These are phyloP conservation scores for Laspeyria flexula DNA, from an alignment of 2,888 invertebrate species.

Conservation along the genomic window DNA sequence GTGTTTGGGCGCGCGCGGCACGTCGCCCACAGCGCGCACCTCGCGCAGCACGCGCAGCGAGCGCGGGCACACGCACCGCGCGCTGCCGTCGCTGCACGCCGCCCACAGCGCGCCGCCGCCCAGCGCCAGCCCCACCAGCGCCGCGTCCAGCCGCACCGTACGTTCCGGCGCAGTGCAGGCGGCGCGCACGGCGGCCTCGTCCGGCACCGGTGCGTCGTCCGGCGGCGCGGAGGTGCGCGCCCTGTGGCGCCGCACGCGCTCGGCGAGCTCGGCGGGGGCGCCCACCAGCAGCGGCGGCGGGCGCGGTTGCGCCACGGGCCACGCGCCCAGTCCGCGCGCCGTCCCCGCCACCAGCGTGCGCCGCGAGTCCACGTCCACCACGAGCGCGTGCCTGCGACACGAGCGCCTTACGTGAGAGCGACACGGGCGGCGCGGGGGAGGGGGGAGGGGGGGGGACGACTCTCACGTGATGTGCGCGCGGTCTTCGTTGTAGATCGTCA, in stretches of 20 bases:
- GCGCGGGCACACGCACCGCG: slow-evolving; percentile 57
- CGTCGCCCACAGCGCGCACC: slow-evolving; percentile 37
- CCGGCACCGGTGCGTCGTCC: slow-evolving; percentile 16
- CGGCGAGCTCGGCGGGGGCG: slow-evolving; percentile 20
- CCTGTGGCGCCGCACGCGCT: slow-evolving; percentile 20
- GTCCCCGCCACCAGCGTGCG: slow-evolving; percentile 20
- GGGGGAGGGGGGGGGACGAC: slow-evolving; percentile 31
- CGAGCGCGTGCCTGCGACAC: slow-evolving; percentile 33
- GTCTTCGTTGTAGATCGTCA: slow-evolving; percentile 70
- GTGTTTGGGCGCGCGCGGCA: slow-evolving; percentile 41
- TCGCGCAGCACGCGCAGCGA: slow-evolving; percentile 34
- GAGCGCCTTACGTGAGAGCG: slow-evolving; percentile 40
- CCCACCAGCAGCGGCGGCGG: slow-evolving; percentile 38
- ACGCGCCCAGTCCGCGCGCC: slow-evolving; percentile 23
- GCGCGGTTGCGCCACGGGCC: slow-evolving; percentile 48
- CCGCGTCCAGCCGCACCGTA: slow-evolving; percentile 32
- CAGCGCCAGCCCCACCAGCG: slow-evolving; percentile 50
- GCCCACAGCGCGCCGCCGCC: slow-evolving; percentile 57
- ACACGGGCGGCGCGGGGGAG: slow-evolving; percentile 49
- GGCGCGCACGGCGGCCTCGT: slow-evolving; percentile 9
- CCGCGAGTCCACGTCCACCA: slow-evolving; percentile 45
- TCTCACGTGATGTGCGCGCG: slow-evolving; percentile 65
- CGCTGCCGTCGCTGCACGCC: slow-evolving; percentile 50
- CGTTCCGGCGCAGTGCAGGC: slow-evolving; percentile 35
- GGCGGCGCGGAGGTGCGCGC: slow-evolving; percentile 33